Conservation (phyloP, 2,888 invertebrate genomes). For the Geotrupes spiniger region DNA sequence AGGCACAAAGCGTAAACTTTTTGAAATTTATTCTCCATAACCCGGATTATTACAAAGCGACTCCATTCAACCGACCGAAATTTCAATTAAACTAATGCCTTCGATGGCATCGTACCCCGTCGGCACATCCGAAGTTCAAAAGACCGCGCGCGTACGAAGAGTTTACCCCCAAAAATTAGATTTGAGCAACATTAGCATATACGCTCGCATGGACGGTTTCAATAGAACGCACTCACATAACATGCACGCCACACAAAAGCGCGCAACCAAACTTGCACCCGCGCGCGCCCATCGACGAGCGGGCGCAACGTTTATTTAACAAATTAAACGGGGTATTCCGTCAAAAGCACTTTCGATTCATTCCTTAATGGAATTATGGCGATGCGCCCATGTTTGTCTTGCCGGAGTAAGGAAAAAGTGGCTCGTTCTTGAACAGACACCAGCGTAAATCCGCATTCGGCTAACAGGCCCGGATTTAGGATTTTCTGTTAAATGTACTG, state of each 20-base stretch:
- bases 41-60: too few relatives aligned
- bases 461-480: too few relatives aligned
- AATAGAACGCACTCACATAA: slow-evolving; percentile 17
- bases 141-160: background rate
- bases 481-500: too few relatives aligned
- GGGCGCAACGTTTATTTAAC: slow-evolving; percentile 47
- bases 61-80: too few relatives aligned
- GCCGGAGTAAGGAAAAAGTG: slow-evolving; percentile 30
- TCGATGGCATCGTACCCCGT: too few relatives aligned
- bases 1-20: too few relatives aligned
- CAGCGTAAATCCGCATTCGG: too few relatives aligned
- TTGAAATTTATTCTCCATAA: too few relatives aligned
- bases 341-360: slow-evolving; percentile 46
- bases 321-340: slow-evolving; percentile 30
- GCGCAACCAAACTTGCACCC: too few relatives aligned
- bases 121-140: too few relatives aligned
- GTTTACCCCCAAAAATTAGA: slow-evolving; percentile 10
- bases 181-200: slow-evolving; percentile 37
- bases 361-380: slow-evolving; percentile 51
- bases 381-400: slow-evolving; percentile 42
- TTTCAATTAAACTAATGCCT: too few relatives aligned
- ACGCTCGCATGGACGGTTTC: slow-evolving; percentile 33
- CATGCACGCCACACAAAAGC: slow-evolving; percentile 16
- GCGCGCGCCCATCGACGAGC: slow-evolving; percentile 13
- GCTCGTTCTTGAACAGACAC: too few relatives aligned